Percentiles rank a stretch among this genome's conserved stretches.
Conservation (phyloP, 2,888 invertebrate species). For the Crossocerus cetratus region DNA sequence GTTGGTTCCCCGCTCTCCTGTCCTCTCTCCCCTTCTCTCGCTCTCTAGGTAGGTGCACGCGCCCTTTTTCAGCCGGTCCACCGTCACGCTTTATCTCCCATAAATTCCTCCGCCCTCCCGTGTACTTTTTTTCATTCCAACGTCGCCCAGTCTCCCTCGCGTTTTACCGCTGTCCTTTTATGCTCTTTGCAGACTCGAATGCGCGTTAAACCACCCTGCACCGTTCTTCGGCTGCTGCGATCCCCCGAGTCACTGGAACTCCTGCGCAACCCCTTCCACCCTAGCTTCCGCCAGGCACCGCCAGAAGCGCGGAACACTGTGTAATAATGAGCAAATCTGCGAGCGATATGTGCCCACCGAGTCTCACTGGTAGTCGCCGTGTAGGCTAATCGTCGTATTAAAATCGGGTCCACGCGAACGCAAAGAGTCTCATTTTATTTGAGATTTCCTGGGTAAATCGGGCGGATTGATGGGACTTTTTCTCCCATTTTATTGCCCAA, state of each 20-base stretch:
- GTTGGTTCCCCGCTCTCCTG: not conserved
- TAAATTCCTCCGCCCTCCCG: constrained; percentile 3
- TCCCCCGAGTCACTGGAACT: constrained; percentile 8
- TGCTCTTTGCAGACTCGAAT: constrained; percentile 16
- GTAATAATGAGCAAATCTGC: constrained; percentile 32
- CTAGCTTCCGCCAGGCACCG: not conserved
- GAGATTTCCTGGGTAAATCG: not conserved
- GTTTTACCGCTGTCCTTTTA: constrained; percentile 23
- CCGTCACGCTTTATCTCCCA: constrained; percentile 12
- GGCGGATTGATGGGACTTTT: not conserved
- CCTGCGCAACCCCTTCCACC: not conserved
- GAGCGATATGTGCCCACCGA: constrained; percentile 14
- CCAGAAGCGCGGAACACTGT: not conserved
- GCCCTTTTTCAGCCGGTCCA: not conserved
- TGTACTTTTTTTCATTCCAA: constrained; percentile 2
- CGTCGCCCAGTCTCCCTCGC: constrained; percentile 2
- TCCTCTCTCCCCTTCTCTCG: not conserved
- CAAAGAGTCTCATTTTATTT: not conserved
- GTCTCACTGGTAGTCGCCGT: constrained; percentile 12
- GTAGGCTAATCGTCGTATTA: constrained; percentile 19
- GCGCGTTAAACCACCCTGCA: constrained; percentile 11
- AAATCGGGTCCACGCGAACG: not conserved
- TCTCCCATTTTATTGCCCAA: not conserved
- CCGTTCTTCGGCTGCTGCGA: not conserved
- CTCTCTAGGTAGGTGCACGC: too few relatives aligned